Conservation (phyloP, 2,888 invertebrate genomes). For the Hemaris fuciformis region DNA sequence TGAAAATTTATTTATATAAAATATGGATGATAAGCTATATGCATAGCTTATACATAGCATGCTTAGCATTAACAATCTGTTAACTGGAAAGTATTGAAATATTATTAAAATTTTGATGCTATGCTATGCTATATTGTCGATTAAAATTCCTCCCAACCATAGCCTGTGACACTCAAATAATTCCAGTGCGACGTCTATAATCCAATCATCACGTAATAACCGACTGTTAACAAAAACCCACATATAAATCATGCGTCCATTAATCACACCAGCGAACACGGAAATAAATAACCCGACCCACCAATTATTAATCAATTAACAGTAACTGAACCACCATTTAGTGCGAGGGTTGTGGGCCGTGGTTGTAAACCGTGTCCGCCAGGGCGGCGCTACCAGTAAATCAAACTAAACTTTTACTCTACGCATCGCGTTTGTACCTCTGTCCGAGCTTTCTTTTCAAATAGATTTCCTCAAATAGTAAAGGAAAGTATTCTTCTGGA, state of each 20-base stretch:
- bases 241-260: constrained; percentile 7
- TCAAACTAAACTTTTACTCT: neutral
- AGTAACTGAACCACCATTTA: constrained; percentile 3
- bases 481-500: too few relatives aligned
- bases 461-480: too few relatives aligned
- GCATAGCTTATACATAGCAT: too few relatives aligned
- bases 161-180: neutral
- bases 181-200: neutral
- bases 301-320: constrained; percentile 11
- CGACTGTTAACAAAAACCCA: constrained; percentile 10
- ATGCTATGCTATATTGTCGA: too few relatives aligned
- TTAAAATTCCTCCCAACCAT: neutral
- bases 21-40: too few relatives aligned
- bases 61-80: too few relatives aligned
- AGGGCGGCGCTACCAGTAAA: constrained; percentile 6
- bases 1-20: too few relatives aligned
- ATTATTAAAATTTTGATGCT: too few relatives aligned
- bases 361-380: neutral
- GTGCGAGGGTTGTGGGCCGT: neutral
- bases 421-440: neutral
- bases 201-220: constrained; percentile 7
- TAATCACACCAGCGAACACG: constrained; percentile 11
- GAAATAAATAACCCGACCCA: constrained; percentile 31
- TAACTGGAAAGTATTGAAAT: too few relatives aligned
- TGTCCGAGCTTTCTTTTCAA: neutral